Evolutionary conservation across 2,797 vertebrate genomes (phyloP).

Genomic region (Lycodopsis pacificus): DNA sequence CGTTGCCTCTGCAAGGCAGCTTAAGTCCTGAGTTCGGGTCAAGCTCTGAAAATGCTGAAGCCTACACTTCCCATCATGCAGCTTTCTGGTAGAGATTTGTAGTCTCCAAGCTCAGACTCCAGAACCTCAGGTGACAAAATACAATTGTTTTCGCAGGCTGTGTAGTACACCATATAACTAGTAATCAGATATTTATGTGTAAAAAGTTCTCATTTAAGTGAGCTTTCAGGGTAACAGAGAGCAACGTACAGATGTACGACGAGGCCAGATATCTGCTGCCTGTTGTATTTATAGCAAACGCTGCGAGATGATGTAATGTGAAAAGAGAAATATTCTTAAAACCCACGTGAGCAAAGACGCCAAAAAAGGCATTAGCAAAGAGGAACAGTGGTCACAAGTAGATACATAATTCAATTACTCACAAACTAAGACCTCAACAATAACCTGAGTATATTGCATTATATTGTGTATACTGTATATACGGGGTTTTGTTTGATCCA

Average conservation of each 20-base stretch:
- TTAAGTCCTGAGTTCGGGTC: not conserved
- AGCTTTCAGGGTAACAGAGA: not conserved
- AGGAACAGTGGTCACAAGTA: not conserved
- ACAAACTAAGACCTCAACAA: not conserved
- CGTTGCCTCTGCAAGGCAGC: too few relatives aligned
- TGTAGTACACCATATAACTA: not conserved
- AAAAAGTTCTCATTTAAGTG: not conserved
- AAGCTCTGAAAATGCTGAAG: not conserved
- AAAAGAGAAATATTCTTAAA: not conserved
- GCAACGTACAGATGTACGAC: not conserved
- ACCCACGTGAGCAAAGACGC: not conserved
- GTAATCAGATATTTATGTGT: not conserved
- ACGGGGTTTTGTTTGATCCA: not conserved
- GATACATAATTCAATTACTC: not conserved
- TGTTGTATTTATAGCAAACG: not conserved
- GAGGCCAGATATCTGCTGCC: not conserved
- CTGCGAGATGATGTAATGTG: not conserved
- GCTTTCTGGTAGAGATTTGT: not conserved
- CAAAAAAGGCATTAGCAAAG: not conserved
- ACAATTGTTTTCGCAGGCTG: not conserved
- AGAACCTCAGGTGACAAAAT: not conserved
- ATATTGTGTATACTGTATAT: not conserved
- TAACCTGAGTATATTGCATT: not conserved
- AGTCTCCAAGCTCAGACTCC: not conserved
- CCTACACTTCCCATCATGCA: slow-evolving; percentile 10